These are phyloP conservation scores for Drosophila nr. fundita DNA, from an alignment of 2,888 invertebrate genomes.

Conservation along the genomic window DNA sequence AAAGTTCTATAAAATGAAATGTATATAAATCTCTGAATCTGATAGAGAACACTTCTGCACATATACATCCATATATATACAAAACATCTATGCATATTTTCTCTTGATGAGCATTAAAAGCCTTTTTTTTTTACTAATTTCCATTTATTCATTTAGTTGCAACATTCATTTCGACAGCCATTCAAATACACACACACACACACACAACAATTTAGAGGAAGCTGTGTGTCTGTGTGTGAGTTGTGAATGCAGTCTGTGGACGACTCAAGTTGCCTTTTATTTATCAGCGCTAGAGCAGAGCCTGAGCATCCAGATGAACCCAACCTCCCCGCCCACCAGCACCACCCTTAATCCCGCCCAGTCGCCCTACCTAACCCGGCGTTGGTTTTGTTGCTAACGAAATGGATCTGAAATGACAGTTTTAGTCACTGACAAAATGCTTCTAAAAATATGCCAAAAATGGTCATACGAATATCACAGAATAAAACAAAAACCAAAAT, in stretches of 20 bases:
- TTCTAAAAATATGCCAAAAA: conserved; percentile 75
- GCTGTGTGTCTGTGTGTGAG: conserved; percentile 27
- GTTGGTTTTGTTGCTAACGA: conserved; percentile 54
- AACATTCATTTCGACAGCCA: conserved; percentile 71
- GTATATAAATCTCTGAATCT: background rate
- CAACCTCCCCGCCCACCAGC: background rate
- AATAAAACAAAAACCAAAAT: conserved; percentile 58
- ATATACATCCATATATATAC: background rate
- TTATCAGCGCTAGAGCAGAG: conserved; percentile 73
- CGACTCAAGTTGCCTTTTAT: conserved; percentile 61
- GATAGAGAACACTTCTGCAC: background rate
- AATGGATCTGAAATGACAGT: conserved; percentile 63
- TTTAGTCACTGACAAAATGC: conserved; percentile 69
- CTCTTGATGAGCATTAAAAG: conserved; percentile 24
- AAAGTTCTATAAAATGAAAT: background rate
- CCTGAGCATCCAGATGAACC: conserved; percentile 26
- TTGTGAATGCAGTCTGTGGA: conserved; percentile 31
- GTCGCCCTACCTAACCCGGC: background rate
- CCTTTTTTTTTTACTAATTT: conserved; percentile 75
- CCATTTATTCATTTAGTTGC: conserved; percentile 78
- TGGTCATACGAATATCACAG: conserved; percentile 69
- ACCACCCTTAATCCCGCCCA: background rate
- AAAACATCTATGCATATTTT: background rate
- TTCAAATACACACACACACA: conserved; percentile 41
- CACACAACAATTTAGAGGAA: conserved; percentile 22